Evolutionary conservation across 1,140 invertebrate genomes (phyloP), one percentile per base, ranked within the genome.

Genomic region (Mercenaria mercenaria): DNA sequence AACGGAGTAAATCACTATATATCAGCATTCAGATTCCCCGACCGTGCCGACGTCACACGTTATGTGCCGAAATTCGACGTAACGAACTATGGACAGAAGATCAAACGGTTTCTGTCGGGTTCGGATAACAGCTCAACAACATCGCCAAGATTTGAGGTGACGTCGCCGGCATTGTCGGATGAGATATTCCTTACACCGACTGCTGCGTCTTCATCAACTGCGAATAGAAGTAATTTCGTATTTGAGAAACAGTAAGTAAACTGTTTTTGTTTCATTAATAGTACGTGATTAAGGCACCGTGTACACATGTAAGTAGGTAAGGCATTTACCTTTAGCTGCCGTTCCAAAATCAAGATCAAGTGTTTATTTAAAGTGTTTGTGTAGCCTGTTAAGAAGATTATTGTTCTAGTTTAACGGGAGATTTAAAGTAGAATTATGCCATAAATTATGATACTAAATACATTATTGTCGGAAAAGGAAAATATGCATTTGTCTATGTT

Each of bases 1-100:
- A 41, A 79, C 76, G 47, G 76, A 37, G 47, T 79, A 23, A 79
- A 79, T 29, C 76, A 79, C 26, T 79, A 79, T 20, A 59, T 79
- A 34, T 37, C 76, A 32, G 76, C 76, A 32, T 79, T 79, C 29
- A 52, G 76, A 20, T 79, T 79, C 18, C 76, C 76, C 0, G 76
- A 79, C 2, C 34, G 13, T 15, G 76, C 76, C 1, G 76, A 79
- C 20, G 76, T 79, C 20, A 50, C 34, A 56, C 50, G 76, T 52
- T 79, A 79, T 56, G 76, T 79, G 50, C 76, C 76, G 34, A 79
- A 0, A 20, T 79, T 79, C 29, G 29, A 56, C 15, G 76, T 79
- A 20, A 34, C 26, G 34, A 79, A 79, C 29, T 79, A 79, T 79
- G 76, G 50, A 56, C n/a, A 79, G 4, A 79, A 15, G 32, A 59